Base-by-base conservation (phyloP, 2,113 vertebrate species). In the Poicephalus meyeri region DNA sequence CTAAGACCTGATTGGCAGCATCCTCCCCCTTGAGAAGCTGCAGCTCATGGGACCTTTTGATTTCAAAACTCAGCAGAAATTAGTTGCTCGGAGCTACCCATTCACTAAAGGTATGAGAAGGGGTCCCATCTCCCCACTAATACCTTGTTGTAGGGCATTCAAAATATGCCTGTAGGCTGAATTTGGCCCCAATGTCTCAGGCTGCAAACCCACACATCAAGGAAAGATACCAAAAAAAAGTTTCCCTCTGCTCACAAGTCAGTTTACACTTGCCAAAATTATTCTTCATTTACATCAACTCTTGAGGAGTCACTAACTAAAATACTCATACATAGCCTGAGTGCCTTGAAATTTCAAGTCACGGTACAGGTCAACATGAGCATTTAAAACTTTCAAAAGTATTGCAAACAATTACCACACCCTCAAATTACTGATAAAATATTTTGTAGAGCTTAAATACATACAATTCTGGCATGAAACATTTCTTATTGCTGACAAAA, bases 331-430 rank as follows among this genome's bases (percentile, higher is more conserved):
- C 29, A 41, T 2, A 77, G n/a, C 29, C 37, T 7, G 20, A 79
- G n/a, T 29, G 52, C 49, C 72, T 63, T 81, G 76, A 91, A 71
- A 91, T 74, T 50, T 81, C 79, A 71, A 92, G 80, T 42, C 70
- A 42, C 25, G 41, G 41, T 78, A 82, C 0, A 1, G 37, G 68
- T 89, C 53, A 90, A 80, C 73, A 71, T 52, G 18, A 92, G 16
- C 37, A 87, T 78, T 84, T 23, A 50, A 70, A 91, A 91, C 58
- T 95, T 91, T 28, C 66, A 68, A 29, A 89, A 93, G 60, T 49
- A 96, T n/a, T 91, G 79, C 88, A 95, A 94, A 91, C 95, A 93
- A 91, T 76, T 66, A 86, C 42, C 92, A 93, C 80, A 82, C 42
- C 86, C 77, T 93, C 74, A 72, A 95, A 64, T 39, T 41, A 85